These are phyloP conservation scores for Chrysolina americana DNA, from an alignment of 2,888 invertebrate species.

Conservation along the genomic window DNA sequence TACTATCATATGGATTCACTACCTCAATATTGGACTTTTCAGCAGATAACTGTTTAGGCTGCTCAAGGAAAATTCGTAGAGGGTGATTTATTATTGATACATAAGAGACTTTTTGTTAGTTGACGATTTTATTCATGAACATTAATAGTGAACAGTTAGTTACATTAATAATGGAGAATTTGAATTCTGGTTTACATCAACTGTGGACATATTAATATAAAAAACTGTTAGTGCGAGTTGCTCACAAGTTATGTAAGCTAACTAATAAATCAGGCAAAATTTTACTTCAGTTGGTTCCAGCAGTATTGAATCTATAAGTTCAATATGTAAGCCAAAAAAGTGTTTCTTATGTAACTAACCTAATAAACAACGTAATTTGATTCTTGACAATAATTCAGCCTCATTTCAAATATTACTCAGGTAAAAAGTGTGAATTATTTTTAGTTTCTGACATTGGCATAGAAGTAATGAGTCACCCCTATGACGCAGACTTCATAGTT, in stretches of 20 bases:
- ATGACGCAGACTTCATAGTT: constrained; percentile 17
- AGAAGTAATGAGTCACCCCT: constrained; percentile 23
- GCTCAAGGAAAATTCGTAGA: background rate
- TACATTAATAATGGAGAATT: background rate
- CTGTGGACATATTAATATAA: too few species aligned
- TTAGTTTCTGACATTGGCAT: constrained; percentile 15
- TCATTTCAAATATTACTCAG: constrained; percentile 11
- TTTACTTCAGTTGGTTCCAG: background rate
- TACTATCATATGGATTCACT: background rate
- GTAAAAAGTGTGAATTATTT: constrained; percentile 1
- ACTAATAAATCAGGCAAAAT: too few species aligned
- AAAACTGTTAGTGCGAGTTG: background rate
- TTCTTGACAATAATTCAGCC: constrained; percentile 2
- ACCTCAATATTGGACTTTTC: constrained; percentile 6
- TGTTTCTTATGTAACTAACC: background rate
- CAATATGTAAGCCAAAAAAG: background rate
- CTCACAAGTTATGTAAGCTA: background rate
- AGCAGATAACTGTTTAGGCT: background rate
- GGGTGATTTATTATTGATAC: constrained; percentile 19
- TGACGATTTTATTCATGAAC: background rate
- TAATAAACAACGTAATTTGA: background rate
- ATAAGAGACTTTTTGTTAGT: background rate
- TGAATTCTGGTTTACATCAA: background rate
- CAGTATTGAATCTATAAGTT: background rate
- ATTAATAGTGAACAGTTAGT: background rate